Evolutionary conservation across 2,888 invertebrate species (phyloP), one percentile per base, ranked within the genome.

Genomic region (Clostera curtula): DNA sequence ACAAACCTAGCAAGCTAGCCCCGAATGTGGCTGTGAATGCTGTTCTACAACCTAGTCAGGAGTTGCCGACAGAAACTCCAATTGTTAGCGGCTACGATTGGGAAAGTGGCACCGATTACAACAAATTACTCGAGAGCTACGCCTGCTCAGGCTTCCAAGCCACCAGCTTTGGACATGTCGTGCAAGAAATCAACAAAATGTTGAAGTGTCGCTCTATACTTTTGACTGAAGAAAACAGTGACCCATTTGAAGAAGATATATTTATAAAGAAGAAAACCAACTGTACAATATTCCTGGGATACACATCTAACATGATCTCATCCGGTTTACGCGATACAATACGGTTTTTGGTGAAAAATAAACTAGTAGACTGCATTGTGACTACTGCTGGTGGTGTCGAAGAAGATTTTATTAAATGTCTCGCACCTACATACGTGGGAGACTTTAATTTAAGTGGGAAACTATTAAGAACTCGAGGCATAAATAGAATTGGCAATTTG

Each of bases 311-410:
- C 72, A 90, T 99, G 86, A 93, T 96, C 14, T 98, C 98, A 0
- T 93, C 95, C 27, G 99, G 99, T 2, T 79, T 98, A 33, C 84
- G 99, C 36, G 99, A 99, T 57, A 92, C 93, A 0, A 89, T 99
- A 37, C 83, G 91, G 27, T 99, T 94, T 84, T 47, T 83, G 40
- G 79, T 82, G 1, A 82, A 77, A 59, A 77, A 83, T 34, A 83
- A 74, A 64, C 89, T 97, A 86, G 89, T 99, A 15, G 99, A 99
- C 72, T 97, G 97, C 60, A 87, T 99, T 40, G 98, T 99, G 1
- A 95, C 98, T 0, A 96, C 97, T 6, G 99, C 98, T 0, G 99
- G 99, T 1, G 99, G 99, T 0, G 87, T 99, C 0, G 99, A 99
- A 71, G 99, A 99, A 76, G 99, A 99, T 80, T 89, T 99, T 22